Conservation (phyloP, 1,140 invertebrate genomes). For the Meloidogyne hapla region DNA sequence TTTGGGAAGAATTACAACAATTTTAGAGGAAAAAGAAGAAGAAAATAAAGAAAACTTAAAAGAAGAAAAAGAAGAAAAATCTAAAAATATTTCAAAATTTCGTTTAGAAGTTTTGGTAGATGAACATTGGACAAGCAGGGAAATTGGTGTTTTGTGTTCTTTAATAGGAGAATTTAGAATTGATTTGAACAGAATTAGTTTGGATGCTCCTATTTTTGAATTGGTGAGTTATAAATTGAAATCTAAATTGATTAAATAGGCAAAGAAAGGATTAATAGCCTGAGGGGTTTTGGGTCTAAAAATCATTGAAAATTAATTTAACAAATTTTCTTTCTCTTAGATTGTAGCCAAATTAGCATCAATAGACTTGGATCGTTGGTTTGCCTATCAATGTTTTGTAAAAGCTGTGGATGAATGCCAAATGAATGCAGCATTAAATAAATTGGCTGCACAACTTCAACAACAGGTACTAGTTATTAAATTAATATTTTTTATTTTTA, state of each 20-base stretch:
- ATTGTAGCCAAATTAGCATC: constrained; percentile 53
- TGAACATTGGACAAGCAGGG: constrained; percentile 51
- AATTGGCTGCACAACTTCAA: constrained; percentile 14
- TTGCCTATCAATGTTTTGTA: constrained; percentile 58
- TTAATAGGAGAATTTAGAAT: constrained; percentile 46
- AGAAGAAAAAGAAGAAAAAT: neutral
- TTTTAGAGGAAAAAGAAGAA: neutral
- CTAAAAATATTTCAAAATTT: neutral
- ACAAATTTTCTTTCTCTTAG: constrained; percentile 28
- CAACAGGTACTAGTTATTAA: neutral
- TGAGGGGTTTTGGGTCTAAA: too few species aligned
- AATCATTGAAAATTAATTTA: neutral
- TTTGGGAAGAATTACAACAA: constrained; percentile 1
- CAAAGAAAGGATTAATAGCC: too few species aligned
- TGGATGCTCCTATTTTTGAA: constrained; percentile 60
- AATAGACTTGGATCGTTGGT: constrained; percentile 60
- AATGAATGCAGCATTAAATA: constrained; percentile 31
- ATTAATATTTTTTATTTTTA: neutral
- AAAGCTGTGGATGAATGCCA: constrained; percentile 56
- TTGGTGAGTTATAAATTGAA: constrained; percentile 45
- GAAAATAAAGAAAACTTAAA: neutral
- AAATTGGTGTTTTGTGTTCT: constrained; percentile 47
- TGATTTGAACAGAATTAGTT: constrained; percentile 35
- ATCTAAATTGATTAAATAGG: too few species aligned
- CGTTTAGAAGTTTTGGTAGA: constrained; percentile 43